A percentile compares a stretch with the other conserved stretches of the same genome.
Conservation (phyloP, 2,888 invertebrate species). For the Meiosimyza decipiens region DNA sequence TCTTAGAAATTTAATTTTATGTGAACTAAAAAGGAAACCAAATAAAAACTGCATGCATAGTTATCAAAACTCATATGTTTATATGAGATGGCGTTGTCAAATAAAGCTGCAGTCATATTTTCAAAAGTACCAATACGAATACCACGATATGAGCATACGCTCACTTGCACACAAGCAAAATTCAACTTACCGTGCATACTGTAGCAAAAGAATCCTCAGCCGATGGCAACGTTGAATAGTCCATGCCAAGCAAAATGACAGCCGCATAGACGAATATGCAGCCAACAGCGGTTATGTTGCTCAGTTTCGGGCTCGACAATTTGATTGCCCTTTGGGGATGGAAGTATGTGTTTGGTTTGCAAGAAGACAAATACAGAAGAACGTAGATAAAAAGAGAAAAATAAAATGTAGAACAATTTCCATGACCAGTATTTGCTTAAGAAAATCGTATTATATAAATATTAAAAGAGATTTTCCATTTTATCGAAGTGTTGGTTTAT, state of each 20-base stretch:
- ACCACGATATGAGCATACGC: not conserved
- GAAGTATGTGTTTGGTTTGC: not conserved
- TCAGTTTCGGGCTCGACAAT: constrained; percentile 89
- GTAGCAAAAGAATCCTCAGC: constrained; percentile 78
- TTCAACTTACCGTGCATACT: constrained; percentile 83
- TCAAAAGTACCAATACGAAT: not conserved
- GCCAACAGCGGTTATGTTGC: constrained; percentile 91
- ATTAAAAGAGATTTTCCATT: not conserved
- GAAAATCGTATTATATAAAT: constrained; percentile 3
- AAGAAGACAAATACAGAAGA: not conserved
- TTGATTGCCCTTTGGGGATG: constrained; percentile 80
- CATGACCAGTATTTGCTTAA: not conserved
- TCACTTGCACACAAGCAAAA: not conserved
- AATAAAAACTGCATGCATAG: too few species aligned
- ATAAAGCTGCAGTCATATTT: too few species aligned
- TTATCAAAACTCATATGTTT: too few species aligned
- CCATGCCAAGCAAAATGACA: constrained; percentile 86
- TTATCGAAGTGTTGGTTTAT: too few species aligned
- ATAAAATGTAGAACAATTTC: not conserved
- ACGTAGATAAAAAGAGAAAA: not conserved
- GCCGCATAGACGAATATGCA: constrained; percentile 91
- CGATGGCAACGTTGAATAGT: constrained; percentile 80
- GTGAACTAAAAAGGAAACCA: too few species aligned
- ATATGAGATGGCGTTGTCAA: too few species aligned
- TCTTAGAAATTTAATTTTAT: too few species aligned